phyloP scores from a whole-genome alignment of 2,113 vertebrate species.

The Pungitius pungitius region DNA sequence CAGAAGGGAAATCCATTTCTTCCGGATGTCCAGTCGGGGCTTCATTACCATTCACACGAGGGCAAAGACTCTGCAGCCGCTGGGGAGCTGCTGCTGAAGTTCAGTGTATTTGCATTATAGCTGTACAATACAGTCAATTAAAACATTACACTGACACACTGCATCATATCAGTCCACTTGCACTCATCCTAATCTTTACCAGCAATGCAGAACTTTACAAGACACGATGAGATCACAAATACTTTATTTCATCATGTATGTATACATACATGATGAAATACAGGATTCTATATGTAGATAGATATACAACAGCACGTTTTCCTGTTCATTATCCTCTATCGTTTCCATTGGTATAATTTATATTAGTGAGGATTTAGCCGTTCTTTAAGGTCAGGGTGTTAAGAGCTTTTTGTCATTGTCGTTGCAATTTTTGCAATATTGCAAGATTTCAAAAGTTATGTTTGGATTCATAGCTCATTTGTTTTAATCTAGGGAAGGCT shows the following conservation, averaged over 20 bases:
- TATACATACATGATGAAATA: not conserved
- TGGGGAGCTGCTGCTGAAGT: conserved; percentile 43
- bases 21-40: conserved; percentile 60
- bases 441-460: conserved; percentile 5
- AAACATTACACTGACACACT: conserved; percentile 26
- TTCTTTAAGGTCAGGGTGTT: conserved; percentile 9
- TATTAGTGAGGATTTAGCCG: conserved; percentile 8
- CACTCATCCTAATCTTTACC: conserved; percentile 15
- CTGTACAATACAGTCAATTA: conserved; percentile 40
- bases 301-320: conserved; percentile 1
- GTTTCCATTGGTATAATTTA: not conserved
- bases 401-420: not conserved
- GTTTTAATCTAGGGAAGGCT: conserved; percentile 23
- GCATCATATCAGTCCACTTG: conserved; percentile 8
- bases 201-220: conserved; percentile 19
- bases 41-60: conserved; percentile 60
- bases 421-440: conserved; percentile 1
- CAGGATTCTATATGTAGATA: too few species aligned
- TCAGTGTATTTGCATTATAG: conserved; percentile 34
- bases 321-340: not conserved
- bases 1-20: conserved; percentile 73
- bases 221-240: conserved; percentile 46
- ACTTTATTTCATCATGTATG: not conserved
- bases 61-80: conserved; percentile 44
- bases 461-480: conserved; percentile 11